Conservation (phyloP, 2,888 invertebrate species). For the Brachypterus glaber region DNA sequence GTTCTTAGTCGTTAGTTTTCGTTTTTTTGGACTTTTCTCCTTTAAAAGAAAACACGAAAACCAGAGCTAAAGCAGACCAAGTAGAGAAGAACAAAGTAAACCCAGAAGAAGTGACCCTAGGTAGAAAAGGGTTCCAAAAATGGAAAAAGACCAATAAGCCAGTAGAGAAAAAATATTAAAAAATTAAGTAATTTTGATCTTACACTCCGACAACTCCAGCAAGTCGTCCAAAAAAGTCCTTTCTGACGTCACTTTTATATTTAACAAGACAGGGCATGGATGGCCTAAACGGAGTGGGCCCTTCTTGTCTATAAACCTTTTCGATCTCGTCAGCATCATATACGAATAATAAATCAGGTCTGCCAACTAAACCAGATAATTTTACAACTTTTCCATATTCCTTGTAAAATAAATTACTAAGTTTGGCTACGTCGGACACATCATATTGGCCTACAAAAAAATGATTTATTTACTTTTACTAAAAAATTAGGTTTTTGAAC, state of each 20-base stretch:
- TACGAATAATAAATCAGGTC: conserved; percentile 65
- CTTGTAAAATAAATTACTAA: conserved; percentile 49
- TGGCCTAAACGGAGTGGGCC: conserved; percentile 57
- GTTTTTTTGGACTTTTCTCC: too few species aligned
- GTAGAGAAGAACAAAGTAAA: too few species aligned
- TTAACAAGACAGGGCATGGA: conserved; percentile 68
- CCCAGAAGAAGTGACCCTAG: too few species aligned
- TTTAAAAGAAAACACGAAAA: too few species aligned
- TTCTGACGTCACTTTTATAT: conserved; percentile 59
- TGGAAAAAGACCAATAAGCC: background rate
- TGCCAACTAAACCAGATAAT: conserved; percentile 55
- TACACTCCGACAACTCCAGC: conserved; percentile 68
- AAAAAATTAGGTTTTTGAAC: too few species aligned
- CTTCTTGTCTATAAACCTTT: conserved; percentile 58
- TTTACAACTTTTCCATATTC: conserved; percentile 61
- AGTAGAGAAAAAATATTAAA: background rate
- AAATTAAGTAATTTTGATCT: conserved; percentile 38
- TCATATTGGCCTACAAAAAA: conserved; percentile 24
- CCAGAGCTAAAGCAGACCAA: too few species aligned
- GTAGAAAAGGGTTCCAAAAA: too few species aligned
- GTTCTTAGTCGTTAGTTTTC: too few species aligned
- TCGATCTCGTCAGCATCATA: conserved; percentile 64
- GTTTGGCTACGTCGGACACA: conserved; percentile 49
- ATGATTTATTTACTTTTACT: too few species aligned
- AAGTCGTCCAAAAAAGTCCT: conserved; percentile 57